Evolutionary conservation across 2,888 invertebrate genomes (phyloP), one percentile per base, ranked within the genome.

Genomic region (Phrixothrix hirtus): DNA sequence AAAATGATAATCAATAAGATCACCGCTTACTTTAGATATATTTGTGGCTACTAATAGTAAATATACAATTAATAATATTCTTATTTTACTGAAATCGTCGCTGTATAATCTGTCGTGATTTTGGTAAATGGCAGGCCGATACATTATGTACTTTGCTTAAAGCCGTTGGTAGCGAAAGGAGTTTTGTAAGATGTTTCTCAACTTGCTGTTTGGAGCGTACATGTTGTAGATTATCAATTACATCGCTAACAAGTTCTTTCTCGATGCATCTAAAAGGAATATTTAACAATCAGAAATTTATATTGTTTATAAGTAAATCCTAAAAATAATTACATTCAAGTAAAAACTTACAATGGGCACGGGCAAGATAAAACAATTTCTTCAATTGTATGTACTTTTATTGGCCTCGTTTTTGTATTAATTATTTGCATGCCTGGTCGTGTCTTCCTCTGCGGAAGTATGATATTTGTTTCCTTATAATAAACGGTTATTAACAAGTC

Each of bases 401-500:
- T 62, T 49, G 65, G 70, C 10, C 68, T 66, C 44, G 70, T 75
- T 29, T 69, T 67, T 3, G 71, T 70, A 47, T 71, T 72, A 34
- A 76, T 73, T 11, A 75, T 57, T 39, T 65, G 66, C 9, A 68
- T 64, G 16, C 70, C 66, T n/a, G 57, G 26, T 30, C 67, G 74
- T 0, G 63, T 61, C 4, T 68, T 67, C 55, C 62, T 71, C 21
- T 51, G 34, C 21, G 30, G 11, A 10, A 41, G 27, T n/a, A n/a
- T n/a, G n/a, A n/a, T n/a, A 43, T 6, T 17, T 21, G 17, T 21
- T 52, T 75, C 73, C 39, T 64, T 67, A 42, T 64, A 77, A 57
- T 77, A 75, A 10, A 77, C 81, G 42, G 81, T 75, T 59, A 79
- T 79, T 37, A 89, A 79, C 56, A 87, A 80, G 62, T 88, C 86